phyloP scores from a whole-genome alignment of 2,797 vertebrate species.

The Cephalopachus bancanus region DNA sequence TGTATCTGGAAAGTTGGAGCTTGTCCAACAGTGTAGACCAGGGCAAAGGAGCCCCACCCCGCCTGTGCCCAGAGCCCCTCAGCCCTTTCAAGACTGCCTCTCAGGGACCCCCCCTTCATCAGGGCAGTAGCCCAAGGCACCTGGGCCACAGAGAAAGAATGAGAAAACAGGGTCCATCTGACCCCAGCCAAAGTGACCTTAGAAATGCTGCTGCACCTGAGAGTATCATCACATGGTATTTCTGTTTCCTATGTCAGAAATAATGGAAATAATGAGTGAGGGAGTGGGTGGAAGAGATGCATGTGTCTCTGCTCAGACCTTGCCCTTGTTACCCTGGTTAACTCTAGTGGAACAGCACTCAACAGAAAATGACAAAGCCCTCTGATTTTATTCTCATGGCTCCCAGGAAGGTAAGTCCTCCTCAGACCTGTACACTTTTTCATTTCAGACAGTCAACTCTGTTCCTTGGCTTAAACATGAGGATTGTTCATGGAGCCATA shows the following conservation, averaged over 20 bases:
- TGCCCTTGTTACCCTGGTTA: neutral
- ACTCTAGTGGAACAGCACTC: rapidly evolving
- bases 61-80: neutral
- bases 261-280: neutral
- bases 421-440: neutral
- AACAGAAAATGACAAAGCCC: neutral
- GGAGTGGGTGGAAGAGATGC: neutral
- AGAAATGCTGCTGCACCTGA: neutral
- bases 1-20: neutral
- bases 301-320: too few species aligned
- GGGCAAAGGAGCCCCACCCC: neutral
- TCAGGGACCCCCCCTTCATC: rapidly evolving
- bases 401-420: rapidly evolving
- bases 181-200: neutral
- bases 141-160: neutral
- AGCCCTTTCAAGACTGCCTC: neutral
- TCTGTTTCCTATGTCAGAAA: neutral
- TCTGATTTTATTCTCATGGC: neutral
- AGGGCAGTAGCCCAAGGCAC: neutral
- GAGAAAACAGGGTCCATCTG: neutral
- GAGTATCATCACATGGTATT: rapidly evolving
- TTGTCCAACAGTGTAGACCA: neutral
- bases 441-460: neutral
- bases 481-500: too few species aligned
- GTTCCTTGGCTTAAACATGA: neutral